Conservation (phyloP, 2,113 vertebrate species). For the Ascaphus truei region DNA sequence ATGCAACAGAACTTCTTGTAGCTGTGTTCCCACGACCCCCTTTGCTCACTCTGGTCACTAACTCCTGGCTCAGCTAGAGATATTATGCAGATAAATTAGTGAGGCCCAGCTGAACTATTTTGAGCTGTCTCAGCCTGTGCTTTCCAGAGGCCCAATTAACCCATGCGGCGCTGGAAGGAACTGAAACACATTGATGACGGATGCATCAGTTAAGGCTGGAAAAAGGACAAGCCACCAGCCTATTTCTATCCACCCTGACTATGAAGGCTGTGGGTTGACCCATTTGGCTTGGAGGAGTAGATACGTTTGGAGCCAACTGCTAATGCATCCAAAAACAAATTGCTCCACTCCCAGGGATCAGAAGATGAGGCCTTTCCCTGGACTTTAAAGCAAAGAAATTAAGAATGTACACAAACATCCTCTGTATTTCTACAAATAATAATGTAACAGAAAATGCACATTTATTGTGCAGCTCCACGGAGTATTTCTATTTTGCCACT, state of each 20-base stretch:
- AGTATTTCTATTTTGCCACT: too few species aligned
- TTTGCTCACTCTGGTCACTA: background rate
- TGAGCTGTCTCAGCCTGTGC: background rate
- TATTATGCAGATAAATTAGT: background rate
- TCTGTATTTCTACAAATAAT: too few species aligned
- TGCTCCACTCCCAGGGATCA: background rate
- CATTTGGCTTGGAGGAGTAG: background rate
- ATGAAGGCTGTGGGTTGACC: background rate
- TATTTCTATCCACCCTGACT: background rate
- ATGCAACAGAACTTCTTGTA: background rate
- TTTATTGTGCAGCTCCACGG: too few species aligned
- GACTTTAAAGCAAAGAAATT: too few species aligned
- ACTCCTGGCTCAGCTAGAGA: background rate
- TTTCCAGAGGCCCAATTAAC: background rate
- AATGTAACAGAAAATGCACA: too few species aligned
- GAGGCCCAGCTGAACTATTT: background rate
- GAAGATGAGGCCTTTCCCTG: background rate
- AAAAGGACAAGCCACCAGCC: background rate
- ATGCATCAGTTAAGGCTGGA: background rate
- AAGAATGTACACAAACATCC: background rate
- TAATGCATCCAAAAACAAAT: background rate
- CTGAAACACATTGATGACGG: background rate
- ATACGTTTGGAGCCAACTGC: background rate
- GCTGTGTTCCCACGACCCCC: background rate
- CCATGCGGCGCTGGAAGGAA: background rate